These are phyloP conservation scores for Phrynocephalus forsythii DNA, from an alignment of 2,797 vertebrate species.

Conservation along the genomic window DNA sequence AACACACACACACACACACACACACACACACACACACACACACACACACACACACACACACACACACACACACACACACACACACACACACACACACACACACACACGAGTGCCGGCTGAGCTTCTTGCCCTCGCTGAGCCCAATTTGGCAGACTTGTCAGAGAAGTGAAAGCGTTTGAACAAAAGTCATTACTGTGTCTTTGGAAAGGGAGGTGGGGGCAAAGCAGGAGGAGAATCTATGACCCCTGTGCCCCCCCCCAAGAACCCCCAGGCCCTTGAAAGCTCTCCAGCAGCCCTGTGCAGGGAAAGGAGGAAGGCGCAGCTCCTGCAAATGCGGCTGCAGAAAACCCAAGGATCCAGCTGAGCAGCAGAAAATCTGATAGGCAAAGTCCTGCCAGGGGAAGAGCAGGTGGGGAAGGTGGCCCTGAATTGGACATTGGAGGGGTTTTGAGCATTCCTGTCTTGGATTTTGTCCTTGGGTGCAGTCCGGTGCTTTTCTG, in stretches of 20 bases:
- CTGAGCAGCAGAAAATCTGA: background rate
- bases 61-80: too few relatives aligned
- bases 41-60: too few relatives aligned
- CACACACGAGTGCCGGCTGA: background rate
- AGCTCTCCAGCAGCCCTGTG: constrained; percentile 37
- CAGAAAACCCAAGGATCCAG: background rate
- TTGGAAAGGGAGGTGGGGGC: constrained; percentile 54
- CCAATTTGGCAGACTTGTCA: background rate
- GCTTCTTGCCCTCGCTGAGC: constrained; percentile 38
- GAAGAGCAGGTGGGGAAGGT: background rate
- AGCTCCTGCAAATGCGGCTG: constrained; percentile 40
- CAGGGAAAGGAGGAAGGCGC: constrained; percentile 43
- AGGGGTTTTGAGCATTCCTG: too few relatives aligned
- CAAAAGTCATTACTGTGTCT: constrained; percentile 27
- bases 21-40: too few relatives aligned
- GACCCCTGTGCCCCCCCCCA: constrained; percentile 30
- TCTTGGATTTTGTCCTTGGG: constrained; percentile 44
- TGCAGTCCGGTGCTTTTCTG: constrained; percentile 7
- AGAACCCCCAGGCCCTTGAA: background rate
- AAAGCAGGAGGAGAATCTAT: background rate
- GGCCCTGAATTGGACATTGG: too few relatives aligned
- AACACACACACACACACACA: too few relatives aligned
- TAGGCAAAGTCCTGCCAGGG: background rate
- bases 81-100: too few relatives aligned
- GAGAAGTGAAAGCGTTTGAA: background rate